Conservation (phyloP, 2,888 invertebrate genomes). For the Lissonota sp. region DNA sequence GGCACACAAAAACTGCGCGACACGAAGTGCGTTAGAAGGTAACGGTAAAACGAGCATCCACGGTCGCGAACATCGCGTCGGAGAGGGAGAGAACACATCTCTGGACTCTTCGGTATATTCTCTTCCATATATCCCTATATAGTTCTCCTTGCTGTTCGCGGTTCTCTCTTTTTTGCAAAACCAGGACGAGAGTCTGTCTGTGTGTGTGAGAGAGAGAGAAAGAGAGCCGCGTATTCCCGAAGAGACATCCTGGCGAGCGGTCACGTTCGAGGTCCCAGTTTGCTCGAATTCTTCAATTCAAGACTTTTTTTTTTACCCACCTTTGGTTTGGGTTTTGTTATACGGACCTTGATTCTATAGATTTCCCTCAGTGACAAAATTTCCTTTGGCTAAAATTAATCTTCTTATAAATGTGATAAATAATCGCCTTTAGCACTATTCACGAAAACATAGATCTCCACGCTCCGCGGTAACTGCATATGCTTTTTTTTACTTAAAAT, state of each 20-base stretch:
- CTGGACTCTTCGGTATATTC: constrained; percentile 45
- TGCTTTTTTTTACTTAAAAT: no score
- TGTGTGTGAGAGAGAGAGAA: constrained; percentile 9
- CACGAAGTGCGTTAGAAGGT: constrained; percentile 74
- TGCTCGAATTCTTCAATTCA: constrained; percentile 63
- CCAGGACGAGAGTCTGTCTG: constrained; percentile 7
- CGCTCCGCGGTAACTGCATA: no score
- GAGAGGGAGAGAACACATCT: constrained; percentile 22
- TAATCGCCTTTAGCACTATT: not conserved
- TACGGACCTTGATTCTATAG: no score
- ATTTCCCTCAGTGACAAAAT: no score
- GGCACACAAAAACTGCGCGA: constrained; percentile 73
- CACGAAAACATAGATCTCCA: no score
- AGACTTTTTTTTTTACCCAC: constrained; percentile 45
- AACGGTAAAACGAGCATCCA: constrained; percentile 73
- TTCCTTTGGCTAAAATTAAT: no score
- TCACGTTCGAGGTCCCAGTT: constrained; percentile 65
- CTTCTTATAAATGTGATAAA: not conserved
- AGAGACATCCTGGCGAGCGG: constrained; percentile 59
- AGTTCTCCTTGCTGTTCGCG: not conserved
- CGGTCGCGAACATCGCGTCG: constrained; percentile 61
- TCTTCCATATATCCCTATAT: constrained; percentile 31
- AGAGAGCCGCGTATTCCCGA: constrained; percentile 36
- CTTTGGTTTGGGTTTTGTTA: no score
- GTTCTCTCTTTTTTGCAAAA: constrained; percentile 20